Evolutionary conservation across 92 coral and sea anemone species (phyloP).

Genomic region (Palythoa grandis): DNA sequence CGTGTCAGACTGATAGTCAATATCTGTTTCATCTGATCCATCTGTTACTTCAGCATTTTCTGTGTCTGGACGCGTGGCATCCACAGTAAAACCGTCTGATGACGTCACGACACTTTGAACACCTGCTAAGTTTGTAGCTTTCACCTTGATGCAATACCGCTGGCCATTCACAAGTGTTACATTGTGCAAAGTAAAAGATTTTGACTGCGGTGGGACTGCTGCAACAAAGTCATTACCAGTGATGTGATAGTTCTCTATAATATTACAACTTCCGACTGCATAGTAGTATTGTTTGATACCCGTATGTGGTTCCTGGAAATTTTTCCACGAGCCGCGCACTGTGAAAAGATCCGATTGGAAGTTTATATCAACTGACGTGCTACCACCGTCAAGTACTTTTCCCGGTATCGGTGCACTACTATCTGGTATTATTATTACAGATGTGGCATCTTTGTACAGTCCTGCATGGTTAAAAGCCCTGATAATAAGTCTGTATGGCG

Average conservation of each 20-base stretch:
- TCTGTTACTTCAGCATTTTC: slow-evolving; percentile 83
- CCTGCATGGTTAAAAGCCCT: slow-evolving; percentile 88
- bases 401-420: slow-evolving; percentile 78
- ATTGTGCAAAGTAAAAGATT: slow-evolving; percentile 63
- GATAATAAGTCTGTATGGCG: slow-evolving; percentile 65
- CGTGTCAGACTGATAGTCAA: slow-evolving; percentile 80
- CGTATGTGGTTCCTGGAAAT: slow-evolving; percentile 76
- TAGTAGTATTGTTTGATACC: slow-evolving; percentile 82
- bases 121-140: slow-evolving; percentile 91
- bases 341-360: slow-evolving; percentile 74
- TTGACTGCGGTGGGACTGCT: slow-evolving; percentile 71
- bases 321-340: slow-evolving; percentile 86
- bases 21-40: slow-evolving; percentile 77
- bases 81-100: slow-evolving; percentile 87
- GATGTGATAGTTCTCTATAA: slow-evolving; percentile 86
- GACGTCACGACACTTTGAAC: slow-evolving; percentile 76
- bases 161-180: slow-evolving; percentile 88
- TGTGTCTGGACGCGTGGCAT: slow-evolving; percentile 79
- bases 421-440: slow-evolving; percentile 81
- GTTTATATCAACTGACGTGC: slow-evolving; percentile 58
- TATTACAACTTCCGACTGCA: slow-evolving; percentile 89
- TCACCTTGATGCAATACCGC: slow-evolving; percentile 87
- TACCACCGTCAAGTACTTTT: slow-evolving; percentile 79
- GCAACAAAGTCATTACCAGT: slow-evolving; percentile 77
- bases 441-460: slow-evolving; percentile 73